phyloP scores from a whole-genome alignment of 2,888 invertebrate genomes.

The Rhagonycha fulva region DNA sequence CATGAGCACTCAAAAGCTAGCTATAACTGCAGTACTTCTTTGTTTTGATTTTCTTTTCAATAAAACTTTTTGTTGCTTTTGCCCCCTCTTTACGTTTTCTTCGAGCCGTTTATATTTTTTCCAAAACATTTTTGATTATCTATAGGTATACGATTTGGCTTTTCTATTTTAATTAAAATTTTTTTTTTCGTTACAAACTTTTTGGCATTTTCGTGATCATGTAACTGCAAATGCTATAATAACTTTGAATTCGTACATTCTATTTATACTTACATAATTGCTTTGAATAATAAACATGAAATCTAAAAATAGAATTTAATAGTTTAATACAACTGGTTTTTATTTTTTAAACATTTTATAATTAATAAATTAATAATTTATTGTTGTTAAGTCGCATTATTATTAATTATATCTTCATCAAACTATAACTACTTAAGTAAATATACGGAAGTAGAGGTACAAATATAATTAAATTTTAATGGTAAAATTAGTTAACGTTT shows the following conservation, averaged over 20 bases:
- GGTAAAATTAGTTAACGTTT: not conserved
- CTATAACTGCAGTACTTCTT: not conserved
- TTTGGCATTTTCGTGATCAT: not conserved
- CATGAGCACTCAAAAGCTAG: no score
- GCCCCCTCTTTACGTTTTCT: no score
- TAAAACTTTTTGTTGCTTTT: not conserved
- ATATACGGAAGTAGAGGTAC: not conserved
- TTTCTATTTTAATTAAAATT: no score
- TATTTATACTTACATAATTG: not conserved
- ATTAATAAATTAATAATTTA: not conserved
- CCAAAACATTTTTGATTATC: no score
- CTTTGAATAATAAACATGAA: not conserved
- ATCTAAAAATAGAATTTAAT: not conserved
- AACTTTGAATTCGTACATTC: not conserved
- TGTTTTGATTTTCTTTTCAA: not conserved
- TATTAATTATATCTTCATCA: not conserved
- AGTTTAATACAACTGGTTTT: not conserved
- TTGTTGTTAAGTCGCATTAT: not conserved
- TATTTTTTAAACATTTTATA: not conserved
- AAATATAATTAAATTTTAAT: not conserved
- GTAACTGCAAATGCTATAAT: not conserved
- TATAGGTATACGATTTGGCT: no score
- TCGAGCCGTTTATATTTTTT: no score
- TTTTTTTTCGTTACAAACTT: no score
- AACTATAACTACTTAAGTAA: not conserved